Conservation (phyloP, 1,140 invertebrate genomes). For the Solenopsis fugax region DNA sequence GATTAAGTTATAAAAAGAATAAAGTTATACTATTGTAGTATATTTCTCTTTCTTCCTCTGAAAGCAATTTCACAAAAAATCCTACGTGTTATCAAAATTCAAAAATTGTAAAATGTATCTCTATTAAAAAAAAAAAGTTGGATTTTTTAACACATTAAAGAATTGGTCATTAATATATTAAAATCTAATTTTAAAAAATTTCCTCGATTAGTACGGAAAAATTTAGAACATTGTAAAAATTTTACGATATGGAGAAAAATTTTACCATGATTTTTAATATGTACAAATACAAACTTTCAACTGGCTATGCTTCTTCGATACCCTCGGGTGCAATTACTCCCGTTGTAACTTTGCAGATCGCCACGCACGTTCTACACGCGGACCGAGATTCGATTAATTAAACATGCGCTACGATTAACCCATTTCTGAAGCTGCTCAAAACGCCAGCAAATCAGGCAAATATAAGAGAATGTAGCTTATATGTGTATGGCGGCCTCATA, state of each 20-base stretch:
- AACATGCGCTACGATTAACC: conserved; percentile 60
- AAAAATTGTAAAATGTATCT: background rate
- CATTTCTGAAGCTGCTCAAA: conserved; percentile 56
- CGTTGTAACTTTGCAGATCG: conserved; percentile 52
- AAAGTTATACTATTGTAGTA: background rate
- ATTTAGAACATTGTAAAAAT: background rate
- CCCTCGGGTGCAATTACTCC: conserved; percentile 45
- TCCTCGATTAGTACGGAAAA: background rate
- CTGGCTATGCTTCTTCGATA: conserved; percentile 43
- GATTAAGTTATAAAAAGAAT: background rate
- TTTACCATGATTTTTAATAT: conserved; percentile 11
- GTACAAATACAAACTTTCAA: conserved; percentile 36
- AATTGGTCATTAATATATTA: background rate
- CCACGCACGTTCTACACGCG: conserved; percentile 44
- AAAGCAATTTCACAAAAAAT: background rate
- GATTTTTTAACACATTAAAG: background rate
- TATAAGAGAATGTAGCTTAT: conserved; percentile 37
- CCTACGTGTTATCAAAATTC: background rate
- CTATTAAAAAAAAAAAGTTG: background rate
- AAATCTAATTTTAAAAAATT: background rate
- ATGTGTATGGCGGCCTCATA: background rate
- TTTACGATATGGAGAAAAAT: background rate
- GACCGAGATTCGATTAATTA: conserved; percentile 61
- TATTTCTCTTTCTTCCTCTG: background rate
- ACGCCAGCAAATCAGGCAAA: conserved; percentile 46